Conservation (phyloP, 2,888 invertebrate species). For the Cataglyphis albicans region DNA sequence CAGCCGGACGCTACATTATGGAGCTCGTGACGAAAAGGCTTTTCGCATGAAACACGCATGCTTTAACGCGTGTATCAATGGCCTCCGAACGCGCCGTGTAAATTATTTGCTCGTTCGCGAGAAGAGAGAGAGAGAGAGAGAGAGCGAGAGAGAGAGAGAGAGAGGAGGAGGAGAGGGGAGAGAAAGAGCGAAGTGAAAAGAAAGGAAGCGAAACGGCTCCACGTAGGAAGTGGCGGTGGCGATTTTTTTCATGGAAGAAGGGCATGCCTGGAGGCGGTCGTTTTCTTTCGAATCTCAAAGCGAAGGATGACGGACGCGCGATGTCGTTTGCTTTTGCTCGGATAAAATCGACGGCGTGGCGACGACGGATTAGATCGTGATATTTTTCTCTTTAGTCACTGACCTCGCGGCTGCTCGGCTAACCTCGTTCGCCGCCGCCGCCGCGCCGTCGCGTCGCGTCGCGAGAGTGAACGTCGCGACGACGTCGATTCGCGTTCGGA, state of each 20-base stretch:
- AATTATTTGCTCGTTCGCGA: slow-evolving; percentile 36
- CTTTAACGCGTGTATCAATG: slow-evolving; percentile 55
- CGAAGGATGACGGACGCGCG: slow-evolving; percentile 14
- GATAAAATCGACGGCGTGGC: slow-evolving; percentile 60
- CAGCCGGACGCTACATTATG: background rate
- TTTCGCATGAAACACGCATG: slow-evolving; percentile 34
- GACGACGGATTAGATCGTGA: slow-evolving; percentile 68
- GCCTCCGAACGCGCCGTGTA: slow-evolving; percentile 51
- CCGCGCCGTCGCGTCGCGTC: slow-evolving; percentile 60
- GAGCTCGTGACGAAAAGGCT: background rate
- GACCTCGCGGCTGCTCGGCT: slow-evolving; percentile 77
- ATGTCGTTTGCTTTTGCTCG: slow-evolving; percentile 18
- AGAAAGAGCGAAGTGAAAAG: background rate
- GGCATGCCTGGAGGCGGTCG: slow-evolving; percentile 6
- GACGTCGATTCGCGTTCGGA: slow-evolving; percentile 33
- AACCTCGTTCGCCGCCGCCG: slow-evolving; percentile 71
- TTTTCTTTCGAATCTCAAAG: slow-evolving; percentile 24
- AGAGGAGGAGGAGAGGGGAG: background rate
- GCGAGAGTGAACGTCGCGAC: slow-evolving; percentile 50
- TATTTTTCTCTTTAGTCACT: slow-evolving; percentile 79
- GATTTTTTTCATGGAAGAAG: slow-evolving; percentile 3
- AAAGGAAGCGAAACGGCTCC: background rate
- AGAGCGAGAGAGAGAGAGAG: background rate
- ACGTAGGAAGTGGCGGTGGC: slow-evolving; percentile 16
- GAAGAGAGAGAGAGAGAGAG: background rate